Conservation (phyloP, 2,113 vertebrate genomes). For the Antennarius striatus region DNA sequence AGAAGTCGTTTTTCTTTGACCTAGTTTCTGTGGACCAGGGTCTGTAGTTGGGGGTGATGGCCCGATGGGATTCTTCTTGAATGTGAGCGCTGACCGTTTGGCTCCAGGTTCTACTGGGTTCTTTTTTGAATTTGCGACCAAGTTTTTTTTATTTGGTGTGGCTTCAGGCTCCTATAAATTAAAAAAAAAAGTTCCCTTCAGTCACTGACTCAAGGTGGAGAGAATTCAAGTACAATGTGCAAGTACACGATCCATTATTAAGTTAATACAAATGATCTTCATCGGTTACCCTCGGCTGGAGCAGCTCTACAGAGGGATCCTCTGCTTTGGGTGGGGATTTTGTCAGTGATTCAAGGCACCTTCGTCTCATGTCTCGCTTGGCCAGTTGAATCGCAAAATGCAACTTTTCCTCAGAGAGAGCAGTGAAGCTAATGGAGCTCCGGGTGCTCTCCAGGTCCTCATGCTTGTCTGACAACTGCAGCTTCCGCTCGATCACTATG, state of each 20-base stretch:
- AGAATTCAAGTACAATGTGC: background rate
- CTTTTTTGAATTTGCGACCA: slow-evolving; percentile 49
- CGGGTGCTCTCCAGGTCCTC: slow-evolving; percentile 53
- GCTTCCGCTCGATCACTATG: slow-evolving; percentile 89
- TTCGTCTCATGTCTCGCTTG: slow-evolving; percentile 85
- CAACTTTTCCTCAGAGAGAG: slow-evolving; percentile 89
- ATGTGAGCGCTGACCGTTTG: slow-evolving; percentile 64
- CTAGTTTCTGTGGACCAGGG: slow-evolving; percentile 48
- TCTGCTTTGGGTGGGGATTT: slow-evolving; percentile 29
- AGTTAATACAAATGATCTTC: background rate
- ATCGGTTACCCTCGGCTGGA: slow-evolving; percentile 39
- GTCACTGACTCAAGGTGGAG: background rate
- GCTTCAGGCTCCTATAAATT: slow-evolving; percentile 39
- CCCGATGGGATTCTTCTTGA: slow-evolving; percentile 42
- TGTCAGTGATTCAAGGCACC: slow-evolving; percentile 66
- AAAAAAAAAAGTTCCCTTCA: background rate
- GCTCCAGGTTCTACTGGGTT: slow-evolving; percentile 56
- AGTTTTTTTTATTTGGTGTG: slow-evolving; percentile 21
- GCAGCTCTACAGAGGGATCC: slow-evolving; percentile 24
- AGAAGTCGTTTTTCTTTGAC: slow-evolving; percentile 12
- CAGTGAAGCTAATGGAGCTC: slow-evolving; percentile 82
- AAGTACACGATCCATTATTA: background rate
- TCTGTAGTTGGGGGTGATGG: slow-evolving; percentile 75
- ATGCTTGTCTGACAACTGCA: slow-evolving; percentile 18
- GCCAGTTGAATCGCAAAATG: slow-evolving; percentile 85